phyloP scores from a whole-genome alignment of 2,888 invertebrate genomes.

The Meandrusa payeni region DNA sequence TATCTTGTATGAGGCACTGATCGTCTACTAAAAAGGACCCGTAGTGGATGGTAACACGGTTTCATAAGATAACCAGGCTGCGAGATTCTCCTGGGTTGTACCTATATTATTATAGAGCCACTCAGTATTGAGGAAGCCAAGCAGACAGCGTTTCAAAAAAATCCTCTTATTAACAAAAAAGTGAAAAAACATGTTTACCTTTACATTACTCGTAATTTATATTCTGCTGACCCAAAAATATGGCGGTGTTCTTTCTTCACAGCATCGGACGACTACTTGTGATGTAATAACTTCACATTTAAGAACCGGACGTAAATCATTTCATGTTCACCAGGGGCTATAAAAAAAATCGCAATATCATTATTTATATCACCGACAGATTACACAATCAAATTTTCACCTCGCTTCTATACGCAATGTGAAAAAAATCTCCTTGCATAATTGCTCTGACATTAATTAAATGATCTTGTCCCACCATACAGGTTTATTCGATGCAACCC shows the following conservation, averaged over 20 bases:
- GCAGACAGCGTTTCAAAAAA: too few species aligned
- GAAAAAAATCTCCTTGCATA: conserved; percentile 13
- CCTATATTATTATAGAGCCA: too few species aligned
- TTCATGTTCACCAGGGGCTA: conserved; percentile 10
- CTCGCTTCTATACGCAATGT: conserved; percentile 2
- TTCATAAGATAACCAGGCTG: too few species aligned
- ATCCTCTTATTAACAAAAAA: too few species aligned
- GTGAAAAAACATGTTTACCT: too few species aligned
- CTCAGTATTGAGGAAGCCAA: too few species aligned
- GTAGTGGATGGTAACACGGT: too few species aligned
- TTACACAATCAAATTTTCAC: conserved; percentile 18
- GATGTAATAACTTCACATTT: conserved; percentile 11
- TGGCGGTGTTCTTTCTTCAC: background rate
- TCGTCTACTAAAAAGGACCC: too few species aligned
- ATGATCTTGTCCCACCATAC: background rate
- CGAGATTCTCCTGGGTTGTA: too few species aligned
- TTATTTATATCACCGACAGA: conserved; percentile 20
- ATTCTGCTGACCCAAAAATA: background rate
- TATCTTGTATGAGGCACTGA: too few species aligned
- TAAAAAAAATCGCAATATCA: conserved; percentile 17
- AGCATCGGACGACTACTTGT: conserved; percentile 3
- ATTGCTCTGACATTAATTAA: conserved; percentile 4
- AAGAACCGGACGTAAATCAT: conserved; percentile 12
- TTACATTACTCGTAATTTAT: too few species aligned
- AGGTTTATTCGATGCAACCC: background rate